phyloP scores from a whole-genome alignment of 1,140 invertebrate species.

The Ceratoteleas bidentatus region DNA sequence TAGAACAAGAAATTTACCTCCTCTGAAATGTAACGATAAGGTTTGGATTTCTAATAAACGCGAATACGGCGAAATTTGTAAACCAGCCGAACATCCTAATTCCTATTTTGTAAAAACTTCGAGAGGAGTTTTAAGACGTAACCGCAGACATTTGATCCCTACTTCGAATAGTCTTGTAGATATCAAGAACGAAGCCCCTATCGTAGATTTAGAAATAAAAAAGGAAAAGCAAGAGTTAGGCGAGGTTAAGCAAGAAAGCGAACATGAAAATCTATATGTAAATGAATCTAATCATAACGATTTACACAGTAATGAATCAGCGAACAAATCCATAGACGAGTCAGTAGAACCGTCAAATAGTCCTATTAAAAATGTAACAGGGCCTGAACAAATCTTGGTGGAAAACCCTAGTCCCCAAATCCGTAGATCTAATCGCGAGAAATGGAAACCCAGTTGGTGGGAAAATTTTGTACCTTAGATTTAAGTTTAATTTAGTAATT shows the following conservation, averaged over 20 bases:
- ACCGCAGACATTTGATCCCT: constrained; percentile 16
- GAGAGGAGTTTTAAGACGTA: neutral
- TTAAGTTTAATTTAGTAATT: neutral
- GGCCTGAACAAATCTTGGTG: too few relatives aligned
- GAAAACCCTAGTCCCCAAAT: too few relatives aligned
- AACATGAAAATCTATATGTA: neutral
- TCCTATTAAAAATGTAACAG: too few relatives aligned
- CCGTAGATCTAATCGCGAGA: constrained; percentile 4
- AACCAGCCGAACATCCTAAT: constrained; percentile 4
- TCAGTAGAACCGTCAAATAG: neutral
- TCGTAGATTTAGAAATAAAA: constrained; percentile 4
- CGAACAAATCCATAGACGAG: neutral
- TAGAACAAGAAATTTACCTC: constrained; percentile 4
- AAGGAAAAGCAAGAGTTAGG: constrained; percentile 1
- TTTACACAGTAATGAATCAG: neutral
- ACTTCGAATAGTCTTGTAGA: constrained; percentile 22
- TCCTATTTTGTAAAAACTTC: constrained; percentile 17
- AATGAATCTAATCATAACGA: neutral
- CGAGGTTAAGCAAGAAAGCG: constrained; percentile 1
- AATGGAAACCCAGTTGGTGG: constrained; percentile 5
- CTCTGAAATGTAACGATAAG: constrained; percentile 1
- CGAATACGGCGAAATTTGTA: constrained; percentile 7
- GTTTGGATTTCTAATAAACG: constrained; percentile 17
- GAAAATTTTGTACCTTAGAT: constrained; percentile 5
- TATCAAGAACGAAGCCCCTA: constrained; percentile 17